Evolutionary conservation across 2,888 invertebrate genomes (phyloP), one percentile per base, ranked within the genome.

Genomic region (Busseola fusca): DNA sequence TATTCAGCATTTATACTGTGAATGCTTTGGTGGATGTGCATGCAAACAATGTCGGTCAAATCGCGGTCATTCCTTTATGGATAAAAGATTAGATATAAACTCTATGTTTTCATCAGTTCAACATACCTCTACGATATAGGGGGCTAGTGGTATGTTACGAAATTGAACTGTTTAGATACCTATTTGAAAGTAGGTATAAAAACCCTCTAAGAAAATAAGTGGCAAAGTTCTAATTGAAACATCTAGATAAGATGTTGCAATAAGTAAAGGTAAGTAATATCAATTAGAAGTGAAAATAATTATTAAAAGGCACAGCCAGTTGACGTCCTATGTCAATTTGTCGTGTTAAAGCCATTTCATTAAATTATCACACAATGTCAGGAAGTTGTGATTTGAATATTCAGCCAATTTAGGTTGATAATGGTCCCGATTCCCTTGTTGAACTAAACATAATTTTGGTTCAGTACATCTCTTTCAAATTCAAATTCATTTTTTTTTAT

Each of bases 1-100:
- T 62, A 68, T 62, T 50, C 45, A 72, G 4, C 45, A 37, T 67
- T 52, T 37, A 50, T 50, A 25, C 58, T 52, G n/a, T 57, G 64
- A 58, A 34, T 9, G 37, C 37, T 52, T 72, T 45, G 27, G 16
- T 34, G 42, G 12, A 45, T n/a, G n/a, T 72, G 27, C n/a, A 30
- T 58, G 14, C 18, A 27, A 42, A 58, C 16, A 48, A 7, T 62
- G 16, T 50, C 6, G n/a, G 10, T 3, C 3, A 21, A 27, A 18
- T n/a, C 16, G 34, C 12, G 34, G 40, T 1, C 27, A 27, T 42
- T 10, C 0, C 3, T 16, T 67, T 67, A 37, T 3, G 5, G 0
- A 30, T 69, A 14, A 52, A 52, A 21, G 3, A 3, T 18, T 69
- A 40, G 4, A 69, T 56, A 16, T 5, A 54, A 54, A 54, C 16